phyloP scores from a whole-genome alignment of 2,797 vertebrate genomes.

The Clarias pachynema region DNA sequence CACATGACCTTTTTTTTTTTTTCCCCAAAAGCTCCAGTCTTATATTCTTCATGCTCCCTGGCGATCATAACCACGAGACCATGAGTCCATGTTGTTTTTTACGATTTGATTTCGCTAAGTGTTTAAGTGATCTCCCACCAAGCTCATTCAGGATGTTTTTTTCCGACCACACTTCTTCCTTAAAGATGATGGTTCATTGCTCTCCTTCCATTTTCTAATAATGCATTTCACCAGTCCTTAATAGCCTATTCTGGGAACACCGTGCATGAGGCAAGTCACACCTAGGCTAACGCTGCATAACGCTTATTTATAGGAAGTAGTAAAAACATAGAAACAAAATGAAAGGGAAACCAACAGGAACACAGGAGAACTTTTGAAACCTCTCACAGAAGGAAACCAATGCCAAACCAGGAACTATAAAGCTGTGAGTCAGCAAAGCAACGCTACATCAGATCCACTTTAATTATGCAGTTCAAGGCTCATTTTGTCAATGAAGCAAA shows the following conservation, averaged over 20 bases:
- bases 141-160: no score
- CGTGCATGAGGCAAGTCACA: background rate
- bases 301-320: background rate
- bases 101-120: no score
- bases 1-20: no score
- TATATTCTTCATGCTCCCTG: no score
- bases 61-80: no score
- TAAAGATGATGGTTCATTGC: no score
- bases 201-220: no score
- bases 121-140: no score
- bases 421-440: background rate
- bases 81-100: no score
- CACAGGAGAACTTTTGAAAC: background rate
- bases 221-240: no score
- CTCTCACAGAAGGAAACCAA: background rate
- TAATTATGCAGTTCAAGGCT: background rate
- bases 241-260: background rate
- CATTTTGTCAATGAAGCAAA: background rate
- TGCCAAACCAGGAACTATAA: background rate
- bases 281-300: background rate
- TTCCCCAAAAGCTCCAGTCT: no score
- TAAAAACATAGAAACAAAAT: background rate
- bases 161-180: no score
- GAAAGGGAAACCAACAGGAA: background rate
- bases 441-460: background rate